A percentile compares a stretch with the other conserved stretches of the same genome.
phyloP scores from a whole-genome alignment of 2,113 vertebrate genomes.

The Gambusia affinis region DNA sequence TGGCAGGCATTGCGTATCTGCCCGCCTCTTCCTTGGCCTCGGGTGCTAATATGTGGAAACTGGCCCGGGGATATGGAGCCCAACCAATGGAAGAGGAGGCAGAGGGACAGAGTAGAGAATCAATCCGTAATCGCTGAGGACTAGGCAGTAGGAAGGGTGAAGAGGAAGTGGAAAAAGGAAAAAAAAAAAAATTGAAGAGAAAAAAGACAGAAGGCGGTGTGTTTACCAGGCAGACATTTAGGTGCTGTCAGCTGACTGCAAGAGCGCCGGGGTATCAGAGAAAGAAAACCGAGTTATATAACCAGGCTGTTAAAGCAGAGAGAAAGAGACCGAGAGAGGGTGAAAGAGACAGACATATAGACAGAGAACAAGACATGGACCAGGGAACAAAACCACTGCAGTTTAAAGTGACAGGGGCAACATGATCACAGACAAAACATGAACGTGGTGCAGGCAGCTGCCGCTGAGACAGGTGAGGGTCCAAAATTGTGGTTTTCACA shows the following conservation, averaged over 20 bases:
- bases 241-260: constrained; percentile 77
- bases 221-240: constrained; percentile 77
- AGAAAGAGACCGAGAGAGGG: constrained; percentile 37
- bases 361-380: constrained; percentile 45
- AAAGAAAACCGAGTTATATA: constrained; percentile 76
- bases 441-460: constrained; percentile 35
- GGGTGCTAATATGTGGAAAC: constrained; percentile 84
- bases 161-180: constrained; percentile 26
- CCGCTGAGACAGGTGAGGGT: constrained; percentile 31
- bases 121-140: constrained; percentile 76
- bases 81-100: constrained; percentile 74
- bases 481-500: constrained; percentile 4
- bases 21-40: constrained; percentile 79
- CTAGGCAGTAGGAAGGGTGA: constrained; percentile 49
- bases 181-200: constrained; percentile 20
- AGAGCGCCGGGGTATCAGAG: constrained; percentile 71
- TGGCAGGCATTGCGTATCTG: constrained; percentile 83
- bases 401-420: constrained; percentile 73
- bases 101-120: constrained; percentile 76
- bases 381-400: constrained; percentile 22
- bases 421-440: constrained; percentile 54
- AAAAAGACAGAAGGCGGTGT: constrained; percentile 69
- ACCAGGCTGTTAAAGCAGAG: constrained; percentile 67
- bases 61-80: constrained; percentile 76
- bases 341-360: constrained; percentile 50